Base-by-base conservation (phyloP, 1,140 invertebrate species). In the Lepidostoma basale region DNA sequence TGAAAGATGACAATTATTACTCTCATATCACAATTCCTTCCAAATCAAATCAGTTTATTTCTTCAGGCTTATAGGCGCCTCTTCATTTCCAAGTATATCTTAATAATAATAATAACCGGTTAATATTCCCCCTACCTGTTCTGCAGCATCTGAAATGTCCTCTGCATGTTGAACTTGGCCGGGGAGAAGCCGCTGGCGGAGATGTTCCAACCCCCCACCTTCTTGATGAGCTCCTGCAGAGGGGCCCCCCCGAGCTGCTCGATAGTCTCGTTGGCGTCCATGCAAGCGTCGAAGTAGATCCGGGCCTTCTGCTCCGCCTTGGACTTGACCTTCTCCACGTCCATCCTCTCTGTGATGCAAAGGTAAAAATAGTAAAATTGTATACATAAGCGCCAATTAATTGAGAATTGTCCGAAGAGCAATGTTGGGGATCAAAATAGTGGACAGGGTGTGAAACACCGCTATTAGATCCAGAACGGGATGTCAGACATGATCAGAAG, bases 261-360 rank as follows among this genome's bases (percentile, higher is more conserved):
- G 54, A 97, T 91, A 0, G 92, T 96, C 75, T 96, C 94, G 74
- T 97, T 96, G 0, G 86, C 85, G 78, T 98, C 96, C 85, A 98
- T 88, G 77, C 97, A 99, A 0, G 96, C 96, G 65, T 90, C 83
- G 79, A 96, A 99, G 79, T 97, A 98, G 2, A 90, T 80, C 75
- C 94, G 90, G 0, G 95, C 94, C 81, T 98, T 98, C 42, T 85
- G 84, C 77, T 98, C 95, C 0, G 96, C 92, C 71, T 89, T 86
- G 40, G 90, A 92, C 73, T 87, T 88, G 72, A 88, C 81, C n/a
- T 84, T 84, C 9, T 77, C 78, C 1, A 85, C 23, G 58, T 74
- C 69, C 54, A 69, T 66, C 67, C 66, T 74, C 70, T 74, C 73
- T 73, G 58, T 5, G 68, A 69, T n/a, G 33, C 30, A 33, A 33